Evolutionary conservation across 1,140 invertebrate genomes (phyloP).

Genomic region (Drosophila parvula): DNA sequence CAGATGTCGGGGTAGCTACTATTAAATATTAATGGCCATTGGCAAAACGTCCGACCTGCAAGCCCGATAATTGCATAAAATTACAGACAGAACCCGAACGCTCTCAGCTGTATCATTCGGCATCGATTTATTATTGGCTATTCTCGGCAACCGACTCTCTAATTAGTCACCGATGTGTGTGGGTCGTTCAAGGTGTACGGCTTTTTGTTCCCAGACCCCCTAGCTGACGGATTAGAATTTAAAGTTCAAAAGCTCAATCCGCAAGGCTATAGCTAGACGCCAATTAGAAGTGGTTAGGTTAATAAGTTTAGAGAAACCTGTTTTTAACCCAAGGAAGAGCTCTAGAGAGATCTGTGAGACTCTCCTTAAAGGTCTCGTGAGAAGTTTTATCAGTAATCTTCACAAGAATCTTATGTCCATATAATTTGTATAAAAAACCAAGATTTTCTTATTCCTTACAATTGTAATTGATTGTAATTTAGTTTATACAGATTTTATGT

Average conservation of each 20-base stretch:
- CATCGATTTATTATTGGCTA: constrained; percentile 34
- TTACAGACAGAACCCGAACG: constrained; percentile 34
- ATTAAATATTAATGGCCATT: constrained; percentile 57
- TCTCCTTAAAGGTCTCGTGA: background rate
- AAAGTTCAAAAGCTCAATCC: constrained; percentile 65
- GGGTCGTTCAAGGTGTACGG: constrained; percentile 44
- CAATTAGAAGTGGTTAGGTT: constrained; percentile 37
- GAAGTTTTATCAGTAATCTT: too few relatives aligned
- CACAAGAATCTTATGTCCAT: background rate
- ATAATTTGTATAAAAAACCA: background rate
- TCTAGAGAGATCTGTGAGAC: constrained; percentile 1
- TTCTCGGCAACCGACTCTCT: constrained; percentile 41
- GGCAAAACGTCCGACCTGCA: constrained; percentile 29
- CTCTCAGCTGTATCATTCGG: constrained; percentile 22
- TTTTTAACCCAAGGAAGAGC: constrained; percentile 8
- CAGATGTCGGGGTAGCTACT: constrained; percentile 27
- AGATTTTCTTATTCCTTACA: background rate
- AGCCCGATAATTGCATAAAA: constrained; percentile 53
- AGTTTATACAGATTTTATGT: background rate
- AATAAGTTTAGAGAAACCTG: constrained; percentile 20
- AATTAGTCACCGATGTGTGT: constrained; percentile 68
- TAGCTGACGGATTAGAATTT: constrained; percentile 48
- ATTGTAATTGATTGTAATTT: background rate
- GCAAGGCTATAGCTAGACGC: constrained; percentile 44
- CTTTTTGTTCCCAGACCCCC: constrained; percentile 31